Percentiles rank a stretch among this genome's conserved stretches.
These are phyloP conservation scores for Cerastis rubricosa DNA, from an alignment of 2,888 invertebrate species.

Conservation along the genomic window DNA sequence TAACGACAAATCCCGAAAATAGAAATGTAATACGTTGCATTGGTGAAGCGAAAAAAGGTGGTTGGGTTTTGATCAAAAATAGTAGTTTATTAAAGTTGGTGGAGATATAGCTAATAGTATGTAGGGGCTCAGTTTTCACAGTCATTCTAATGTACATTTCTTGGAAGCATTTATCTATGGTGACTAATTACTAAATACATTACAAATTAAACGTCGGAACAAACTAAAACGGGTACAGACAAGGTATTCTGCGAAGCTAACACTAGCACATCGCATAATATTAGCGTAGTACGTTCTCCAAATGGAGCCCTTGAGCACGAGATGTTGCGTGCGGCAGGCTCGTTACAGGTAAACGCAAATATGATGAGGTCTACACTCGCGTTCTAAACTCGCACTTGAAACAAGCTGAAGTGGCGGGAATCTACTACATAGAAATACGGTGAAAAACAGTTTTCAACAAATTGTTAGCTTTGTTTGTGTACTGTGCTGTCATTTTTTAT, in stretches of 20 bases:
- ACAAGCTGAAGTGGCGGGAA: slow-evolving; percentile 30
- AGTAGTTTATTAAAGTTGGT: slow-evolving; percentile 3
- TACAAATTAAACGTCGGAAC: neutral
- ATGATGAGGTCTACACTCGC: slow-evolving; percentile 32
- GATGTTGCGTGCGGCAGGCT: slow-evolving; percentile 51
- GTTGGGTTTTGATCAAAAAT: slow-evolving; percentile 7
- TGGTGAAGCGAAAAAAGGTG: neutral
- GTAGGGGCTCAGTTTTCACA: neutral
- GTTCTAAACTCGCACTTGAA: slow-evolving; percentile 26
- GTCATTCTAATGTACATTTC: slow-evolving; percentile 4
- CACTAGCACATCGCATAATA: slow-evolving; percentile 24
- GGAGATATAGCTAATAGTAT: neutral
- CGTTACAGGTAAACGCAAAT: slow-evolving; percentile 31
- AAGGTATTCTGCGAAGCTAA: slow-evolving; percentile 25
- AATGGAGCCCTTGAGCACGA: slow-evolving; percentile 58
- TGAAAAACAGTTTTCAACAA: slow-evolving; percentile 9
- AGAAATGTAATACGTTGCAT: neutral
- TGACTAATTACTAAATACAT: slow-evolving; percentile 27
- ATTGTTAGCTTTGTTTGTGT: slow-evolving; percentile 42
- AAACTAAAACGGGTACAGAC: slow-evolving; percentile 13
- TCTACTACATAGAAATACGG: slow-evolving; percentile 1
- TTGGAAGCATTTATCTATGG: neutral
- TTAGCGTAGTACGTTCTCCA: slow-evolving; percentile 30
- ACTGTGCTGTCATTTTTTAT: slow-evolving; percentile 19
- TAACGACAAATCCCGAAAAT: neutral